Base-by-base conservation (phyloP, 2,797 vertebrate genomes). In the Anguilla megastoma region DNA sequence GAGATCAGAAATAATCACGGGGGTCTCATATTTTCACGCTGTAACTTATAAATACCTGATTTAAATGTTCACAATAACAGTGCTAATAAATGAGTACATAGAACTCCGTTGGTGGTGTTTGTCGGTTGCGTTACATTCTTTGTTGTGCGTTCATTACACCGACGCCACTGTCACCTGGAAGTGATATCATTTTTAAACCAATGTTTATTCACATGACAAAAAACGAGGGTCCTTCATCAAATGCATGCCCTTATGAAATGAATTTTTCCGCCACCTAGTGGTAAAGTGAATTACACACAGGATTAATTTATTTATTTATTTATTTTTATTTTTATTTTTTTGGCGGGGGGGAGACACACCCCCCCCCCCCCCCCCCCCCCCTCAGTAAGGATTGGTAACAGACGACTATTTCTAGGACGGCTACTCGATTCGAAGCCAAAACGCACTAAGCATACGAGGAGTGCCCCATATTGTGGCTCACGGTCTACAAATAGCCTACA, bases 21-120 rank as follows among this genome's bases (percentile, higher is more conserved):
- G 58, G 63, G 88, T 8, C 89, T 63, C 66, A 86, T 88, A 63
- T 87, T 84, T 86, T 86, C 24, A 86, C 45, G 71, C 86, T 90
- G 88, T 90, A 91, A 91, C 87, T 89, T 89, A 89, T 90, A 88
- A 89, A 88, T 87, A 87, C 76, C 88, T 52, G 84, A 89, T 90
- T 82, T 87, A 85, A 87, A 85, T 89, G 80, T 87, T 69, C 86
- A 86, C 80, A 48, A 87, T 69, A 41, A 85, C 76, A 86, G 24
- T 82, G 87, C 87, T 88, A 91, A 91, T 92, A 92, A 92, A 82
- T 82, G 21, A 84, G 87, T 90, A 89, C 85, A 3, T 21, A 16
- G 36, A 80, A 48, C 7, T 50, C 50, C 79, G 3, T 60, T 48
- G 63, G 58, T 71, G 41, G n/a, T 58, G 71, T 33, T 24, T 82